phyloP scores from a whole-genome alignment of 2,888 invertebrate species.

The Lycophotia porphyrea region DNA sequence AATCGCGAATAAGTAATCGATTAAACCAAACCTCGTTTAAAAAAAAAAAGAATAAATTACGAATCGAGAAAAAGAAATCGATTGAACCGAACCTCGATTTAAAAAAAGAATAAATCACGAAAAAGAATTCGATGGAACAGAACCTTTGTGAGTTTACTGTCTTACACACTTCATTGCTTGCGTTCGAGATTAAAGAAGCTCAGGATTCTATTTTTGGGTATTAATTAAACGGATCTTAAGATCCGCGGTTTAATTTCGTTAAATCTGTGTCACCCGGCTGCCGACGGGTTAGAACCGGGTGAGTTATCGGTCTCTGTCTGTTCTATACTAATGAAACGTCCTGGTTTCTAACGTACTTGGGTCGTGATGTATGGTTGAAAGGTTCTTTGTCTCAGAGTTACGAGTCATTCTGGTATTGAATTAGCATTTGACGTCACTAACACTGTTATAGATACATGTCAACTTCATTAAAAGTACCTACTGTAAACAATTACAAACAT shows the following conservation, averaged over 20 bases:
- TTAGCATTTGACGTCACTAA: too few species aligned
- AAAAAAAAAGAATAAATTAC: too few species aligned
- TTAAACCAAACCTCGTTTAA: conserved; percentile 3
- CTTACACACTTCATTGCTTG: conserved; percentile 34
- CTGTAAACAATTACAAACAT: too few species aligned
- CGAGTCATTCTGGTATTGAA: not conserved
- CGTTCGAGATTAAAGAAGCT: conserved; percentile 32
- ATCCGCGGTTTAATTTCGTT: conserved; percentile 51
- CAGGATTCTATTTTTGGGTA: conserved; percentile 53
- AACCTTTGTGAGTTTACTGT: conserved; percentile 21
- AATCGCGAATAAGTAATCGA: conserved; percentile 27
- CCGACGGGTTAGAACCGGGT: conserved; percentile 34
- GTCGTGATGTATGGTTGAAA: conserved; percentile 29
- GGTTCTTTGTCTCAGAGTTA: conserved; percentile 9
- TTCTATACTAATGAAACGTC: conserved; percentile 52
- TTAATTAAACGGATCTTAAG: conserved; percentile 49
- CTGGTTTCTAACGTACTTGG: conserved; percentile 35
- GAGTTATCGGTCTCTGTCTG: conserved; percentile 56
- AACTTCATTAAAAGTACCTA: too few species aligned
- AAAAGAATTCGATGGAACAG: conserved; percentile 38
- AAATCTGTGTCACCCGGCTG: conserved; percentile 52
- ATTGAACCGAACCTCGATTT: too few species aligned
- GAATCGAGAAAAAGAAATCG: too few species aligned
- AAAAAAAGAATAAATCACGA: conserved; percentile 28
- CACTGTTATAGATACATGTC: too few species aligned